Conservation (phyloP, 37 sponge, comb jelly and placozoan genomes). For the Spongia lamella region DNA sequence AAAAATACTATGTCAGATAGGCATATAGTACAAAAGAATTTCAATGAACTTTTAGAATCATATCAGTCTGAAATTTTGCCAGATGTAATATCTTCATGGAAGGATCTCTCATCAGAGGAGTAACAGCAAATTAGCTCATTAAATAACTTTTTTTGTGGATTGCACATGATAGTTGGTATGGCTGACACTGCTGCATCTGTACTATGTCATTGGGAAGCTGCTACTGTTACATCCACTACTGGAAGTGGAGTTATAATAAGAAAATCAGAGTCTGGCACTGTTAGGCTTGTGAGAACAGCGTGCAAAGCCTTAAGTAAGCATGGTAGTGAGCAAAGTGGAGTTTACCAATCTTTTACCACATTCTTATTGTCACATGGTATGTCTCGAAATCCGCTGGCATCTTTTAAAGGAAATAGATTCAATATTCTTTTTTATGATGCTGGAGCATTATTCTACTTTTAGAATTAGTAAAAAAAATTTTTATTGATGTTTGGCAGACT, state of each 20-base stretch:
- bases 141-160: slow-evolving; percentile 41
- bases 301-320: slow-evolving; percentile 35
- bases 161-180: slow-evolving; percentile 28
- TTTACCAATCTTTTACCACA: slow-evolving; percentile 28
- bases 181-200: slow-evolving; percentile 3
- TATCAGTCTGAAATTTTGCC: slow-evolving; percentile 9
- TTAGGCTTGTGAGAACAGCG: slow-evolving; percentile 21
- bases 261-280: slow-evolving; percentile 25
- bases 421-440: slow-evolving; percentile 55
- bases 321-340: slow-evolving; percentile 49
- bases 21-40: too few species aligned
- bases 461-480: background rate
- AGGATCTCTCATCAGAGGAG: background rate
- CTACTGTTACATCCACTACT: too few species aligned
- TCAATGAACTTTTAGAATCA: slow-evolving; percentile 7
- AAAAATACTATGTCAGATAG: slow-evolving; percentile 26
- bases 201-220: too few species aligned
- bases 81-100: background rate
- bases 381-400: slow-evolving; percentile 14
- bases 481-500: slow-evolving; percentile 20
- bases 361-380: slow-evolving; percentile 21
- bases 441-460: slow-evolving; percentile 24
- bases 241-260: background rate
- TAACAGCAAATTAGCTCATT: background rate
- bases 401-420: slow-evolving; percentile 36